A percentile compares a stretch with the other conserved stretches of the same genome.
Evolutionary conservation across 2,113 vertebrate genomes (phyloP).

Genomic region (Oxygymnocypris stewartii): DNA sequence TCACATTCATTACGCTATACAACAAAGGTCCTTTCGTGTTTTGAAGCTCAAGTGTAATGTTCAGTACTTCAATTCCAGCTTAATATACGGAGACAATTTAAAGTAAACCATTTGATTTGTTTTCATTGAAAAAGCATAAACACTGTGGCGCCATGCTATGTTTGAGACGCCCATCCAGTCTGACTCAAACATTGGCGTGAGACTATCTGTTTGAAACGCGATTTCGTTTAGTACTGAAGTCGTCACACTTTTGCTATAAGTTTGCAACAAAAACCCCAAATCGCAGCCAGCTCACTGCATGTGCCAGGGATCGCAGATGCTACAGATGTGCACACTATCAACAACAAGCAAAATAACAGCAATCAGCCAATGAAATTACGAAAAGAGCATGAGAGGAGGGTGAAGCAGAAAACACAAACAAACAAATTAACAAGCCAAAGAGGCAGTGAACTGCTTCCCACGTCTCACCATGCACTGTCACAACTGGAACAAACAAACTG

Average conservation of each 20-base stretch:
- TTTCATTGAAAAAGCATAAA: background rate
- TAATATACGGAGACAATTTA: background rate
- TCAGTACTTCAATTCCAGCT: background rate
- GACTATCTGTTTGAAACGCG: background rate
- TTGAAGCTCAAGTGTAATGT: background rate
- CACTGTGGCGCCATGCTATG: background rate
- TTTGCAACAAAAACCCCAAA: background rate
- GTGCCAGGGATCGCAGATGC: background rate
- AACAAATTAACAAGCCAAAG: background rate
- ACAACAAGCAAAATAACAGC: background rate
- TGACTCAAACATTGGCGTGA: background rate
- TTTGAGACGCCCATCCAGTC: background rate
- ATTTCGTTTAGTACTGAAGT: background rate
- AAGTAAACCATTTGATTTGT: background rate
- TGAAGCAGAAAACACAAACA: slow-evolving; percentile 7
- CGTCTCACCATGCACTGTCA: background rate
- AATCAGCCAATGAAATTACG: background rate
- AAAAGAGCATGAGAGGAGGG: background rate
- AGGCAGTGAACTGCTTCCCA: background rate
- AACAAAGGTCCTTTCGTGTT: background rate
- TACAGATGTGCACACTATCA: background rate
- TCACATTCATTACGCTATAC: background rate
- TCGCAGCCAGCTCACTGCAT: background rate
- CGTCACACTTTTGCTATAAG: background rate
- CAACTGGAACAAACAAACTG: background rate